Evolutionary conservation across 2,797 vertebrate species (phyloP).

Genomic region (Chiloscyllium punctatum): DNA sequence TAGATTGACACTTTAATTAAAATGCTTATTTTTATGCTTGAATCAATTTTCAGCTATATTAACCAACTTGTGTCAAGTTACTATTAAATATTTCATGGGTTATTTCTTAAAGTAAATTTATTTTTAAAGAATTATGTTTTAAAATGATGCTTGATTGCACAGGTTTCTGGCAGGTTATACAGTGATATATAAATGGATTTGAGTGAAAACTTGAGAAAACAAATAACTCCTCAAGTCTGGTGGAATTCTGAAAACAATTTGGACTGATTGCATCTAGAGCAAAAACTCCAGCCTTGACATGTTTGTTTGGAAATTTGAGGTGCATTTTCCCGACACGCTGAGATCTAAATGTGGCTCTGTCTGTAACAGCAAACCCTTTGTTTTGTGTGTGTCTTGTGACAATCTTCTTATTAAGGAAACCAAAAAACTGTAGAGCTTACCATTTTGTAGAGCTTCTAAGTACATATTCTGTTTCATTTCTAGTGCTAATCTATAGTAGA

Average conservation of each 20-base stretch:
- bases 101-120: neutral
- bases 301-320: neutral
- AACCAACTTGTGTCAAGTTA: neutral
- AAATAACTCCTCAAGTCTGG: no score
- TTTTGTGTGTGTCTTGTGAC: neutral
- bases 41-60: neutral
- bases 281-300: neutral
- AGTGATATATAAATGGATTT: neutral
- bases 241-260: neutral
- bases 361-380: neutral
- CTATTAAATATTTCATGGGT: neutral
- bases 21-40: neutral
- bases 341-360: neutral
- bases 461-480: neutral
- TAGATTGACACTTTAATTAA: neutral
- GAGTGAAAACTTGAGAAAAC: neutral
- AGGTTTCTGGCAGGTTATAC: neutral
- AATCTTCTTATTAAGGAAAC: neutral
- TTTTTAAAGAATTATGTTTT: neutral
- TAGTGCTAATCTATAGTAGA: neutral
- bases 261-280: neutral
- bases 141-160: neutral
- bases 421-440: neutral
- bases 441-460: neutral
- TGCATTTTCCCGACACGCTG: neutral